Percentiles rank a stretch among this genome's conserved stretches.
phyloP scores from a whole-genome alignment of 2,888 invertebrate species.

The Lasioglossum oenotherae region DNA sequence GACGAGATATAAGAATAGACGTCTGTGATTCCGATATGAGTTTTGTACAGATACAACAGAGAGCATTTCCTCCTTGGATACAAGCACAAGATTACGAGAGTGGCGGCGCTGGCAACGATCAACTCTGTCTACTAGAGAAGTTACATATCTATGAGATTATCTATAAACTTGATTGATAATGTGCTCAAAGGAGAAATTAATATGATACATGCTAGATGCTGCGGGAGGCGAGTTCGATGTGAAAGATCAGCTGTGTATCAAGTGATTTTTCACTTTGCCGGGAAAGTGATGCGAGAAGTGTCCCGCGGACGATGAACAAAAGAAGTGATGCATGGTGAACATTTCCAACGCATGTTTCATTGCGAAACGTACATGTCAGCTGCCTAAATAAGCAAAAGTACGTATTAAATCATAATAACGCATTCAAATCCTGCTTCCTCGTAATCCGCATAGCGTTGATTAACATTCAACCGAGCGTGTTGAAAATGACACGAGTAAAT shows the following conservation, averaged over 20 bases:
- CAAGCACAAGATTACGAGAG: background rate
- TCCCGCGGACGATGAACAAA: constrained; percentile 24
- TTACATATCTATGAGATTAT: constrained; percentile 8
- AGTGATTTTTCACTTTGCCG: background rate
- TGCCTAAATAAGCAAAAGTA: constrained; percentile 44
- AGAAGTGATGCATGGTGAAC: constrained; percentile 21
- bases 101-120: background rate
- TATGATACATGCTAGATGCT: constrained; percentile 40
- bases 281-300: constrained; percentile 14
- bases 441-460: background rate
- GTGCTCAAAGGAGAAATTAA: constrained; percentile 27
- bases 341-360: constrained; percentile 5
- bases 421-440: background rate
- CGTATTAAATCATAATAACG: constrained; percentile 25
- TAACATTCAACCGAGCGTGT: background rate
- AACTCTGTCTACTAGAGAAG: background rate
- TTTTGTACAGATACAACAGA: background rate
- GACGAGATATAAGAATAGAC: no score
- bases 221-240: constrained; percentile 18
- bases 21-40: background rate
- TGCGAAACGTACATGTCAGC: constrained; percentile 30
- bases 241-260: constrained; percentile 13
- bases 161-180: constrained; percentile 42
- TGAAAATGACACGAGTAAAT: background rate
- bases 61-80: no score